Conservation (phyloP, 2,797 vertebrate species). For the Pipistrellus pipistrellus region DNA sequence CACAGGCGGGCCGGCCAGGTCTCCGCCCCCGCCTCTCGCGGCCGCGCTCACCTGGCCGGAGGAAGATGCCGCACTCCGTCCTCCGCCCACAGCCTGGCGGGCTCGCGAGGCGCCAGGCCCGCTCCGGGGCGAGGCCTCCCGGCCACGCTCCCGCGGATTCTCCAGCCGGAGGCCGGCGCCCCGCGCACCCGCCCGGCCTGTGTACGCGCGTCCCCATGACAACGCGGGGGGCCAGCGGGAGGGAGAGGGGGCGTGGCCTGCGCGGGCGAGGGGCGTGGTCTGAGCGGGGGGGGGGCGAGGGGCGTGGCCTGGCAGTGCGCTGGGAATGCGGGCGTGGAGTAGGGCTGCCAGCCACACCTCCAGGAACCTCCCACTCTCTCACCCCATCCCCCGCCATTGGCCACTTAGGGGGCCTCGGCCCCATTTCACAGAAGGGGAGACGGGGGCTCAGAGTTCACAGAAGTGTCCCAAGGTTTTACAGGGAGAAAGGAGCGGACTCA, state of each 20-base stretch:
- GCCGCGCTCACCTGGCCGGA: constrained; percentile 68
- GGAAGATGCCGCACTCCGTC: not conserved
- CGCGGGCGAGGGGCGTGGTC: constrained; percentile 48
- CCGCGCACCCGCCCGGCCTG: constrained; percentile 45
- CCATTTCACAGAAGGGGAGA: not conserved
- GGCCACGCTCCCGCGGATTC: constrained; percentile 64
- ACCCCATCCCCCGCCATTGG: not conserved
- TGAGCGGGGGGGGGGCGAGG: not conserved
- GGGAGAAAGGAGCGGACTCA: not conserved
- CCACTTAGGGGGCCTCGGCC: rapidly evolving
- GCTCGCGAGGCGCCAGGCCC: constrained; percentile 50
- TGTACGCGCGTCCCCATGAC: constrained; percentile 75
- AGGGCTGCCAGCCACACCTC: rapidly evolving
- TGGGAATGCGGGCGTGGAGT: no score
- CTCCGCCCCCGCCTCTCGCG: not conserved
- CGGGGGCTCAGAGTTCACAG: not conserved
- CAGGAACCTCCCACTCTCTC: rapidly evolving
- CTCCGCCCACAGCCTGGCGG: not conserved
- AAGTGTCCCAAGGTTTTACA: not conserved
- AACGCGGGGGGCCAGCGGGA: not conserved
- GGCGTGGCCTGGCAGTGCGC: constrained; percentile 12
- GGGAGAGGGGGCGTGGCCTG: constrained; percentile 52
- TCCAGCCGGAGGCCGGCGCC: not conserved
- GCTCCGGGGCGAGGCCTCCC: constrained; percentile 49
- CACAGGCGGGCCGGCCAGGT: no score